These are phyloP conservation scores for Molanna angustata DNA, from an alignment of 2,888 invertebrate species.

Conservation along the genomic window DNA sequence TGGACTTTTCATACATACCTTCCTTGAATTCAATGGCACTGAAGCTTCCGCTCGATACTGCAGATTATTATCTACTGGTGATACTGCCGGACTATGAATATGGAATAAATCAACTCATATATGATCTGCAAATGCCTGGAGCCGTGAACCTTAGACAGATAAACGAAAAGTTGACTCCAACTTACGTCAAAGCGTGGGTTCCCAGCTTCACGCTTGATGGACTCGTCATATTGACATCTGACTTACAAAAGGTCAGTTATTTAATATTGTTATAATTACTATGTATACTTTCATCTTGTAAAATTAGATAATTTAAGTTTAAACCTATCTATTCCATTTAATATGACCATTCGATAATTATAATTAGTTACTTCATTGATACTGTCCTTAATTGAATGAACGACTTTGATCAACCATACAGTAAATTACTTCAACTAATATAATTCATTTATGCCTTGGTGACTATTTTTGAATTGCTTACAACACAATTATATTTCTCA, in stretches of 20 bases:
- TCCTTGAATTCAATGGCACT: constrained; percentile 69
- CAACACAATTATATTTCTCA: too few species aligned
- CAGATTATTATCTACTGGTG: constrained; percentile 73
- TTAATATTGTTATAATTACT: too few species aligned
- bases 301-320: too few species aligned
- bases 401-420: too few species aligned
- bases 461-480: too few species aligned
- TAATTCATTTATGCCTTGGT: too few species aligned
- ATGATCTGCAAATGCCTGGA: constrained; percentile 58
- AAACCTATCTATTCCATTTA: too few species aligned
- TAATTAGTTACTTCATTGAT: too few species aligned
- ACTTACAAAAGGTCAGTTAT: constrained; percentile 70
- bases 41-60: constrained; percentile 76
- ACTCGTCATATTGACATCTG: constrained; percentile 75
- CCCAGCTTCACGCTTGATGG: constrained; percentile 80
- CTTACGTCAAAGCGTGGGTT: constrained; percentile 72
- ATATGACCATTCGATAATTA: too few species aligned
- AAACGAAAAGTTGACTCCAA: constrained; percentile 64
- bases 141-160: constrained; percentile 64
- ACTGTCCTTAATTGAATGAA: too few species aligned
- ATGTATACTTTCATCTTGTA: too few species aligned
- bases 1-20: constrained; percentile 73
- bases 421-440: too few species aligned
- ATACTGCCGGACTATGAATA: constrained; percentile 63
- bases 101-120: constrained; percentile 62